Evolutionary conservation across 1,140 invertebrate genomes (phyloP).

Genomic region (Drosophila simulans): DNA sequence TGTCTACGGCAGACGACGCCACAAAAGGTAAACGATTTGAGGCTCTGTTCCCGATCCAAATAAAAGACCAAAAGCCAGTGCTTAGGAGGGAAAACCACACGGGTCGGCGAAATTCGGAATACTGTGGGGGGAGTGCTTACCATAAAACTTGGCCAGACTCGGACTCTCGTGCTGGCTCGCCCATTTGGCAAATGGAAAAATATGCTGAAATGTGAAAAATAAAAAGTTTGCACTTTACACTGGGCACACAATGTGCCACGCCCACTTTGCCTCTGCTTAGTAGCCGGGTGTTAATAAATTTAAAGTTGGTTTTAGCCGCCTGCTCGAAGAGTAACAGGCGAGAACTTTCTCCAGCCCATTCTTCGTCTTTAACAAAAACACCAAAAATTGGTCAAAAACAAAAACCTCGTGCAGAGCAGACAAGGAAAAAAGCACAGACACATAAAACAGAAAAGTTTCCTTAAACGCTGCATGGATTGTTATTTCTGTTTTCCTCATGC

Average conservation of each 20-base stretch:
- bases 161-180: conserved; percentile 13
- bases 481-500: conserved; percentile 47
- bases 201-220: conserved; percentile 63
- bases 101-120: conserved; percentile 2
- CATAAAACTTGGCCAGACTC: conserved; percentile 62
- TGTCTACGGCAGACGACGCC: conserved; percentile 63
- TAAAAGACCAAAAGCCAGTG: conserved; percentile 50
- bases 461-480: conserved; percentile 78
- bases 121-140: conserved; percentile 54
- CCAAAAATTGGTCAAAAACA: conserved; percentile 40
- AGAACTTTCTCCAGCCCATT: conserved; percentile 29
- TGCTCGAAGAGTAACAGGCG: conserved; percentile 37
- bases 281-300: conserved; percentile 74
- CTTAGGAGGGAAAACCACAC: conserved; percentile 39
- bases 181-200: conserved; percentile 64
- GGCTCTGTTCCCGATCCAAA: conserved; percentile 41
- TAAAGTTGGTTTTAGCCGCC: conserved; percentile 73
- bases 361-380: conserved; percentile 6
- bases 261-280: conserved; percentile 46
- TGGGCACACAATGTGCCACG: conserved; percentile 54
- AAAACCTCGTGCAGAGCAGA: conserved; percentile 9
- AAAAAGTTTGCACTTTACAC: conserved; percentile 69
- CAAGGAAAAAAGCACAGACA: conserved; percentile 32
- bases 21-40: conserved; percentile 72
- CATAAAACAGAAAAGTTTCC: conserved; percentile 73